phyloP scores from a whole-genome alignment of 2,113 vertebrate genomes.

The Myrmecobius fasciatus region DNA sequence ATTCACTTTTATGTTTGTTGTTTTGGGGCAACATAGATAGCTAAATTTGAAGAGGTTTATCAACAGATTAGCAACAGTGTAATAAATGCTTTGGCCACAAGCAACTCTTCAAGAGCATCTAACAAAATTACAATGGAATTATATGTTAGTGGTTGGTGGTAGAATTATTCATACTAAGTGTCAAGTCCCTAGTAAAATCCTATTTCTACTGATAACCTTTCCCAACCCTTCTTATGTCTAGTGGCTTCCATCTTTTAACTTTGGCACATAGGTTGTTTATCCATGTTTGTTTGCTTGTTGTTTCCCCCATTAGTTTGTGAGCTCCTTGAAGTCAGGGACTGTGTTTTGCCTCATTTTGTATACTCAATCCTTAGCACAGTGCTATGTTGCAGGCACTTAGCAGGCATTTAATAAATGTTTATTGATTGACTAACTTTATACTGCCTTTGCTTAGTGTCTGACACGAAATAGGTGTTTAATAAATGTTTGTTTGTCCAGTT shows the following conservation, averaged over 20 bases:
- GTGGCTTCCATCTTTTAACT: not conserved
- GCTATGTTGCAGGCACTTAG: not conserved
- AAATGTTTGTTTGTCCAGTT: no score
- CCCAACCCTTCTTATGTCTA: not conserved
- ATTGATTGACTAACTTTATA: not conserved
- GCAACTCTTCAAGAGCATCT: not conserved
- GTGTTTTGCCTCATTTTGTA: not conserved
- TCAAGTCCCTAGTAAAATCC: not conserved
- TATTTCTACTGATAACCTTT: not conserved
- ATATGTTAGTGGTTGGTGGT: not conserved
- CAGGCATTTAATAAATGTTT: not conserved
- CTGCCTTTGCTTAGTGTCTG: not conserved
- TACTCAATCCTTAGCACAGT: not conserved
- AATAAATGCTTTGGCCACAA: not conserved
- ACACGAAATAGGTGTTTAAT: not conserved
- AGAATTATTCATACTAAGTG: not conserved
- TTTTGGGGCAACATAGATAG: not conserved
- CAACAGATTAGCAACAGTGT: not conserved
- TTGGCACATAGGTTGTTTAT: not conserved
- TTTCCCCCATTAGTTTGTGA: not conserved
- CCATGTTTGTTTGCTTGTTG: not conserved
- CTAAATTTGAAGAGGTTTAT: not conserved
- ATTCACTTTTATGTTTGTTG: not conserved
- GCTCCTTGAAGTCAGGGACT: no score
- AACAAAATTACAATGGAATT: not conserved